phyloP scores from a whole-genome alignment of 2,113 vertebrate species.

The Dunckerocampus dactyliophorus region DNA sequence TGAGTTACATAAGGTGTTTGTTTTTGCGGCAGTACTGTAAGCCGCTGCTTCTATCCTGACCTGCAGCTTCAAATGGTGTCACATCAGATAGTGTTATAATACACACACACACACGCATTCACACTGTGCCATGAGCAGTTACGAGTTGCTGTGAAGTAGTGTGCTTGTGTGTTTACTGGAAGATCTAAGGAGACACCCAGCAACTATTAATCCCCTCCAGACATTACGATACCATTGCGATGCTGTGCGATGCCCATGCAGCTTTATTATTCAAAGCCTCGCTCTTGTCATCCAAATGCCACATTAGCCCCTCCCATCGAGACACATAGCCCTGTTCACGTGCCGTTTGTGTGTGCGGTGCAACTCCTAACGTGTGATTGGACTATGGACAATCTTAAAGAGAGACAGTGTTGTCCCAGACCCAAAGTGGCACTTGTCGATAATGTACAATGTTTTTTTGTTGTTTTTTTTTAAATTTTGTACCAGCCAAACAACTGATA shows the following conservation, averaged over 20 bases:
- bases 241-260: constrained; percentile 14
- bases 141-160: neutral
- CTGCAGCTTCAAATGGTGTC: constrained; percentile 14
- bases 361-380: constrained; percentile 31
- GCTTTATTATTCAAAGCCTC: constrained; percentile 22
- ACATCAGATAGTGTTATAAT: constrained; percentile 22
- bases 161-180: constrained; percentile 16
- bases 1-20: constrained; percentile 20
- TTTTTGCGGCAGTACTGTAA: constrained; percentile 12
- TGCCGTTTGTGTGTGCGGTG: constrained; percentile 32
- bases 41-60: constrained; percentile 2
- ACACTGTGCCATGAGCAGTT: constrained; percentile 14
- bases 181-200: constrained; percentile 32
- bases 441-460: constrained; percentile 69
- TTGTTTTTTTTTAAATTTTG: constrained; percentile 66
- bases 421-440: constrained; percentile 63
- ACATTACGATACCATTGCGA: constrained; percentile 23
- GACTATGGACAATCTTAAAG: constrained; percentile 54
- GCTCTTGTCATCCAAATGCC: constrained; percentile 34
- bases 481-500: constrained; percentile 67
- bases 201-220: constrained; percentile 14
- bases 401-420: constrained; percentile 41
- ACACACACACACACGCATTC: constrained; percentile 9
- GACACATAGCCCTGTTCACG: constrained; percentile 7
- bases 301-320: neutral